Evolutionary conservation across 2,888 invertebrate species (phyloP), one percentile per base, ranked within the genome.

Genomic region (Latheticus oryzae): DNA sequence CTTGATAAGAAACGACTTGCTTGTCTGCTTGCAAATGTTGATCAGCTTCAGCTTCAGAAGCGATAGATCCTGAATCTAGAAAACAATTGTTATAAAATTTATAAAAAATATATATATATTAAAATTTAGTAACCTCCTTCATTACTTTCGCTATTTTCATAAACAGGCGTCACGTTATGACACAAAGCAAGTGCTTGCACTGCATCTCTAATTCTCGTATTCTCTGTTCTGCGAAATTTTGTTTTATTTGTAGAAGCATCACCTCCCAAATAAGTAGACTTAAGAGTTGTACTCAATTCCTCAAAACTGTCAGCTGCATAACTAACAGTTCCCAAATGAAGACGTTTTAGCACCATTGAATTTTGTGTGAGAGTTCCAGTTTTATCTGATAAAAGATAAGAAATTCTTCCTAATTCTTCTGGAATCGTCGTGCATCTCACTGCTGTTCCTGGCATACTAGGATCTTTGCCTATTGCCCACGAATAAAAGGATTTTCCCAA

Each of bases 401-500:
- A 93, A 65, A 99, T 93, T 55, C 99, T 83, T 0, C 99, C 99
- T 50, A 99, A 80, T 80, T 99, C 99, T 80, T 99, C 99, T 0
- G 99, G 97, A 65, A 99, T 99, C 1, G 98, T 99, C 1, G 97
- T 98, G 48, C 96, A 96, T 3, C 99, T 85, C 58, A 97, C 97
- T 5, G 97, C 95, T 0, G 97, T 97, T 13, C 95, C 97, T 60
- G 89, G 88, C 65, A 99, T 97, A 68, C 91, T 87, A 48, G 91
- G 88, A 80, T 99, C 99, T 53, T 91, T 85, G 72, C 96, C 95
- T 70, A 99, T 97, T 66, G 93, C 89, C 91, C 95, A 98, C 0
- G 98, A 95, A 79, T 98, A 99, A 75, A 92, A 96, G 0, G 93
- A 91, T 80, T 99, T 99, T 1, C 97, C 98, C 93, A 99, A 95